A percentile compares a stretch with the other conserved stretches of the same genome.
These are phyloP conservation scores for Hyaena hyaena DNA, from an alignment of 2,113 vertebrate species.

Conservation along the genomic window DNA sequence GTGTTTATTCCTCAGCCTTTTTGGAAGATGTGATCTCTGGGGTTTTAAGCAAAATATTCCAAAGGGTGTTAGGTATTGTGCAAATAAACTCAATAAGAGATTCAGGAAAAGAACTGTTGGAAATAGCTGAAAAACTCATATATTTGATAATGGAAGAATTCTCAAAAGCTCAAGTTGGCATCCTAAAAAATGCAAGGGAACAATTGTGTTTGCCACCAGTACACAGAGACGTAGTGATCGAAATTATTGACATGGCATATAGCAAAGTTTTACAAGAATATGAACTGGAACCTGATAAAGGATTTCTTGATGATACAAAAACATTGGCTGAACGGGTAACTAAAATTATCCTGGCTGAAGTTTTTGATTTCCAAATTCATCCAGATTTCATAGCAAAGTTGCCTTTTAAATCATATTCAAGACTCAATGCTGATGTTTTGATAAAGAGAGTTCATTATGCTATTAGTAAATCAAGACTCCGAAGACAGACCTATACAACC, in stretches of 20 bases:
- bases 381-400: conserved; percentile 29
- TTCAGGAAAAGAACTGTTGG: conserved; percentile 28
- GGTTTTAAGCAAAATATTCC: conserved; percentile 58
- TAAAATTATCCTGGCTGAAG: conserved; percentile 55
- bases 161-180: conserved; percentile 22
- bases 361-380: conserved; percentile 52
- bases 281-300: background rate
- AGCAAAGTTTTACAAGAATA: conserved; percentile 44
- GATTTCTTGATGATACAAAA: conserved; percentile 30
- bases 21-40: conserved; percentile 52
- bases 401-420: conserved; percentile 53
- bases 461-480: background rate
- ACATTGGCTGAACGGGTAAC: conserved; percentile 44
- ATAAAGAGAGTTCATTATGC: conserved; percentile 42
- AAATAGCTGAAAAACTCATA: conserved; percentile 5
- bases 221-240: background rate
- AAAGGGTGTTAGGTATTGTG: background rate
- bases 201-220: background rate
- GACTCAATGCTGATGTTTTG: conserved; percentile 44
- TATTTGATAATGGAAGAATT: conserved; percentile 50
- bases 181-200: conserved; percentile 39
- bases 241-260: background rate
- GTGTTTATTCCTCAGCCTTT: conserved; percentile 40
- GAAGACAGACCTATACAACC: background rate
- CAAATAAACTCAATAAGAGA: conserved; percentile 47